phyloP scores from a whole-genome alignment of 2,113 vertebrate genomes.

The Platanista minor region DNA sequence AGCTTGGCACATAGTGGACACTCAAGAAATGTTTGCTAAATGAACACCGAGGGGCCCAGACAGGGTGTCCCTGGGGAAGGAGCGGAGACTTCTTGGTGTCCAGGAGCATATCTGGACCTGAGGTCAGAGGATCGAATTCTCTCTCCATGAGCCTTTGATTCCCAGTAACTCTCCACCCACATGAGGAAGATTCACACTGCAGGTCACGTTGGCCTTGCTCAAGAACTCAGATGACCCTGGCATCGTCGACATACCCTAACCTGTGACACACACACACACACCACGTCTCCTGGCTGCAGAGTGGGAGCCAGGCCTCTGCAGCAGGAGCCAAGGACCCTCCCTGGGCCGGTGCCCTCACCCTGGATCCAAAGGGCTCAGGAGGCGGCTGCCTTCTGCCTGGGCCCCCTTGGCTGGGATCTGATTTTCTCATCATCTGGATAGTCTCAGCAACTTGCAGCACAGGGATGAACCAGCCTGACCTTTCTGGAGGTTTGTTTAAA shows the following conservation, averaged over 20 bases:
- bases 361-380: background rate
- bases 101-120: background rate
- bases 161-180: background rate
- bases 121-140: background rate
- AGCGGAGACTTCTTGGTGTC: background rate
- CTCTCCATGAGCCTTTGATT: background rate
- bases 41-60: background rate
- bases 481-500: slow-evolving; percentile 78
- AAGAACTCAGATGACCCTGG: background rate
- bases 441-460: slow-evolving; percentile 65
- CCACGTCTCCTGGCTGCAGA: background rate
- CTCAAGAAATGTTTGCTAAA: background rate
- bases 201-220: background rate
- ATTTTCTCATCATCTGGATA: slow-evolving; percentile 79
- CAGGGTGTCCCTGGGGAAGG: too few relatives aligned
- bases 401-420: slow-evolving; percentile 62
- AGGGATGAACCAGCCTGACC: slow-evolving; percentile 77
- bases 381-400: slow-evolving; percentile 28
- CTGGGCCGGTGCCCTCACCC: background rate
- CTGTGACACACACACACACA: background rate
- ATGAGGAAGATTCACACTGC: background rate
- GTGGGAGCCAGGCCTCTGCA: background rate
- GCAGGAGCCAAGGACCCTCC: background rate
- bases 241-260: background rate
- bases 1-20: background rate